Base-by-base conservation (phyloP, 2,113 vertebrate species). In the Riparia riparia region DNA sequence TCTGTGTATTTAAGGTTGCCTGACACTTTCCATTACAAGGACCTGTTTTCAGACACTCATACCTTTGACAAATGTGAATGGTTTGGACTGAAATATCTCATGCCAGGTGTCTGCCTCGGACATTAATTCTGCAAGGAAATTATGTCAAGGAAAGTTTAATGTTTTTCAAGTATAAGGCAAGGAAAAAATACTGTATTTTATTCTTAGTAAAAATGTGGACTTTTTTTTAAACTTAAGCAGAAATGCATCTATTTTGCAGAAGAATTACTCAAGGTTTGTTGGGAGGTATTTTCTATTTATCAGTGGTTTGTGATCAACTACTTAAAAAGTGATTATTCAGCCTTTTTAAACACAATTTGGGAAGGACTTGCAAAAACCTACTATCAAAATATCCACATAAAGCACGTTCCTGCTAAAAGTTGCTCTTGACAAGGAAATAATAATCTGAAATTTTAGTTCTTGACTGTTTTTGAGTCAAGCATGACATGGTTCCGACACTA, bases 21-120 rank as follows among this genome's bases (percentile, higher is more conserved):
- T 96, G 93, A 89, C 93, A 93, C 56, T 89, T 89, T 24, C 72
- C 31, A 84, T 89, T 92, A 94, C 60, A 71, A 78, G 80, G 57
- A 34, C 56, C 22, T 68, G 56, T 83, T 93, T 86, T 39, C 72
- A 94, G 77, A 37, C 31, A 49, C 42, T 84, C 44, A 22, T 74
- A 56, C 41, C 34, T 84, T 63, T 94, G 86, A 89, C 34, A 97
- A 94, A 94, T 79, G 80, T 63, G 89, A 93, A 74, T 12, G 28
- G 32, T 58, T 83, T 84, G 49, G 41, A 50, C 73, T 86, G 69
- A 94, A 93, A 76, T 92, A 95, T 82, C 69, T 95, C 39, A n/a
- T 64, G 86, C 51, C 31, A 56, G 51, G 34, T 89, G 39, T 54
- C 71, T 70, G 45, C 51, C 51, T 89, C 60, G 78, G 64, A 81